Evolutionary conservation across 2,113 vertebrate genomes (phyloP).

Genomic region (Phylloscopus trochiloides): DNA sequence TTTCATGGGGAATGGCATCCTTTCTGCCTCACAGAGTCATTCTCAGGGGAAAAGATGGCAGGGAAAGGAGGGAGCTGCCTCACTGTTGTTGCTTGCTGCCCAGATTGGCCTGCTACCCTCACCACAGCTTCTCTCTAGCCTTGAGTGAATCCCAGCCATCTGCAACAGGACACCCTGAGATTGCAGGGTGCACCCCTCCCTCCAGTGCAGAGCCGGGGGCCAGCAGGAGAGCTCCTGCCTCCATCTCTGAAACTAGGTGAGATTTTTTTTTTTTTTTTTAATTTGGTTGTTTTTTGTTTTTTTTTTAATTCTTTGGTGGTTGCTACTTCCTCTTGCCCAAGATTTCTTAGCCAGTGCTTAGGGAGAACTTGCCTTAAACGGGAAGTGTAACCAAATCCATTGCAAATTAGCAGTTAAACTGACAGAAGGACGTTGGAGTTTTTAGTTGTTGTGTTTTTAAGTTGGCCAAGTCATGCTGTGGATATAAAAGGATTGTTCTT

Average conservation of each 20-base stretch:
- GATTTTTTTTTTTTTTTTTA: neutral
- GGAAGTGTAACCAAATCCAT: constrained; percentile 66
- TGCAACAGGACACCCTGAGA: rapidly evolving
- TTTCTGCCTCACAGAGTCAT: neutral
- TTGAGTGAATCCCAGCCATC: neutral
- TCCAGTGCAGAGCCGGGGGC: neutral
- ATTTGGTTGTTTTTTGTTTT: neutral
- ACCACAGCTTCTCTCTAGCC: neutral
- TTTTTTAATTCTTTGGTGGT: neutral
- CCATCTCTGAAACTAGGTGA: neutral
- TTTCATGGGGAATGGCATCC: neutral
- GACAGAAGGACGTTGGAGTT: constrained; percentile 59
- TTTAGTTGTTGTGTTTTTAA: constrained; percentile 4
- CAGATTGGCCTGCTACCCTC: neutral
- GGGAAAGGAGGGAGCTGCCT: neutral
- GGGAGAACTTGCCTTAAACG: constrained; percentile 45
- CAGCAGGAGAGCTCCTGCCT: neutral
- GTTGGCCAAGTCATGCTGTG: constrained; percentile 44
- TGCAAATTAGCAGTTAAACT: constrained; percentile 65
- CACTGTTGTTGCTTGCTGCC: rapidly evolving
- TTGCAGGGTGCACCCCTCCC: neutral
- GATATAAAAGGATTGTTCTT: constrained; percentile 53
- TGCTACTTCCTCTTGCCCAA: constrained; percentile 64
- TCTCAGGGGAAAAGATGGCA: neutral
- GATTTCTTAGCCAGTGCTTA: constrained; percentile 6